Evolutionary conservation across 2,888 invertebrate genomes (phyloP).

Genomic region (Ferdinandea cuprea): DNA sequence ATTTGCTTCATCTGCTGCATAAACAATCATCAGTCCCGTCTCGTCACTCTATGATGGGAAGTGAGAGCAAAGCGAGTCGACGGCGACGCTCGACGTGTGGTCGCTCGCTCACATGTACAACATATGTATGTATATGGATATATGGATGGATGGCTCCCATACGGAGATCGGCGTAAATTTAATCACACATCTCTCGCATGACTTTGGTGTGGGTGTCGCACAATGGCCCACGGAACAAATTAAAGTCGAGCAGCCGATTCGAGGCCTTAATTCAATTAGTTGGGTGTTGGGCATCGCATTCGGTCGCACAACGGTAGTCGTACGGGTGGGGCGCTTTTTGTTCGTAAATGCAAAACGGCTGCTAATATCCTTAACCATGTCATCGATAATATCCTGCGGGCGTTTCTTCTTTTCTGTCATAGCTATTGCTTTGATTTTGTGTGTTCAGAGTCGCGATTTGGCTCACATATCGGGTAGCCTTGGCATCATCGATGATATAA

Average conservation of each 20-base stretch:
- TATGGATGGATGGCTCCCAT: too few relatives aligned
- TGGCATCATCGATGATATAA: constrained; percentile 64
- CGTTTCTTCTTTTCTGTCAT: neutral
- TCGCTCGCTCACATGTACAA: too few relatives aligned
- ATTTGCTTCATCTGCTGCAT: constrained; percentile 65
- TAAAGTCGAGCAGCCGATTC: constrained; percentile 40
- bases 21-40: constrained; percentile 48
- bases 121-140: too few relatives aligned
- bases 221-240: constrained; percentile 60
- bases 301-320: constrained; percentile 46
- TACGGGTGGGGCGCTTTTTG: constrained; percentile 29
- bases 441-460: constrained; percentile 27
- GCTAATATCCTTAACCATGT: constrained; percentile 41
- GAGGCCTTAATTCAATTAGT: constrained; percentile 71
- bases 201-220: constrained; percentile 37
- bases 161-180: constrained; percentile 57
- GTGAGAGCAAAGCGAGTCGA: constrained; percentile 25
- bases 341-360: constrained; percentile 5
- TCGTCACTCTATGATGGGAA: constrained; percentile 8
- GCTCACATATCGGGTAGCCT: constrained; percentile 60
- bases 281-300: constrained; percentile 62
- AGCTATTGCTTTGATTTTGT: neutral
- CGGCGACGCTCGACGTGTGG: neutral
- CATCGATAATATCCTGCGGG: neutral
- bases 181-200: constrained; percentile 45